A percentile compares a stretch with the other conserved stretches of the same genome.
These are phyloP conservation scores for Characodon lateralis DNA, from an alignment of 2,797 vertebrate species.

Conservation along the genomic window DNA sequence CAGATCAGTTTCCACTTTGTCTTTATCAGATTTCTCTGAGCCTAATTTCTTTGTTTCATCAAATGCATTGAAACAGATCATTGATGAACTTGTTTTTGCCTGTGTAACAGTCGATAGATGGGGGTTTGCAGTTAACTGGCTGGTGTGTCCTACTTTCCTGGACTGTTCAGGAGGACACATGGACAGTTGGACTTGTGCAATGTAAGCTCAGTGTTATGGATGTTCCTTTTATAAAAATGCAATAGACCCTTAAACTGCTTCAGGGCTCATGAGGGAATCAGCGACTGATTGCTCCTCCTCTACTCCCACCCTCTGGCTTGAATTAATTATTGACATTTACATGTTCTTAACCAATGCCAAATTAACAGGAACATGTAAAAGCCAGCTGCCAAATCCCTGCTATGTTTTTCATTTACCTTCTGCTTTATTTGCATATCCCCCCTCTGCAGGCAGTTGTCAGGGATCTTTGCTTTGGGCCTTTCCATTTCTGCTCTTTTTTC, in stretches of 20 bases:
- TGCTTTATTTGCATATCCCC: constrained; percentile 80
- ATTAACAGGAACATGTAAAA: constrained; percentile 75
- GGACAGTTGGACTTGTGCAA: constrained; percentile 14
- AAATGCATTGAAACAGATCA: constrained; percentile 48
- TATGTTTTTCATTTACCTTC: constrained; percentile 79
- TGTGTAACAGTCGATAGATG: constrained; percentile 50
- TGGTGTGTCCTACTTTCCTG: constrained; percentile 57
- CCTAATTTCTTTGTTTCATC: constrained; percentile 39
- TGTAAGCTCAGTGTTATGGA: constrained; percentile 33
- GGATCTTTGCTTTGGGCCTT: constrained; percentile 68
- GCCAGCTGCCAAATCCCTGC: constrained; percentile 67
- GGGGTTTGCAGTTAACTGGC: constrained; percentile 33
- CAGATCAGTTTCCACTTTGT: constrained; percentile 37
- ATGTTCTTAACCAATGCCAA: constrained; percentile 69
- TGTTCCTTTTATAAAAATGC: constrained; percentile 59
- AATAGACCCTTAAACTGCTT: constrained; percentile 58
- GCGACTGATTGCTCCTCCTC: constrained; percentile 60
- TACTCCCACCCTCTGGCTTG: constrained; percentile 54
- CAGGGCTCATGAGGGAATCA: constrained; percentile 50
- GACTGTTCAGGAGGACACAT: constrained; percentile 27
- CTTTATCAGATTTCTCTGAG: constrained; percentile 26
- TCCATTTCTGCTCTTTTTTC: constrained; percentile 56
- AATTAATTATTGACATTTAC: constrained; percentile 73
- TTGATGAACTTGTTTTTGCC: constrained; percentile 59
- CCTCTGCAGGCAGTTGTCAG: constrained; percentile 73